Evolutionary conservation across 2,888 invertebrate species (phyloP).

Genomic region (Mellilla xanthometata): DNA sequence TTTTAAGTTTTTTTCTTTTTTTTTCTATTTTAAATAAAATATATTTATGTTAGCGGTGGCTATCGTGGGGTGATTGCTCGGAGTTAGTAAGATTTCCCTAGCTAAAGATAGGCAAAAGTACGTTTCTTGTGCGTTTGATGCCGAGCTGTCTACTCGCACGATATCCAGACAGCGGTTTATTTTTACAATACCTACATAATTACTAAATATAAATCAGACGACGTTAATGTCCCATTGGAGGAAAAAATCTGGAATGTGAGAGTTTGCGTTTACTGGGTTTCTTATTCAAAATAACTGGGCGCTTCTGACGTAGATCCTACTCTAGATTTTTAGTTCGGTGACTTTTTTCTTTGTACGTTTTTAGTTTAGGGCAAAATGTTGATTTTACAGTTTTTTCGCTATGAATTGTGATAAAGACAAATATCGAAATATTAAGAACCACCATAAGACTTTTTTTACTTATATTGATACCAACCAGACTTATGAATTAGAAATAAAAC

Average conservation of each 20-base stretch:
- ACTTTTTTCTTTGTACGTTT: constrained; percentile 17
- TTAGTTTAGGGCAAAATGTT: neutral
- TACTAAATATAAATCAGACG: constrained; percentile 18
- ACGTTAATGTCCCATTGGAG: constrained; percentile 5
- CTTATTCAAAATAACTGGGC: constrained; percentile 12
- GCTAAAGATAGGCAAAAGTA: too few species aligned
- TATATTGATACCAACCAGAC: too few species aligned
- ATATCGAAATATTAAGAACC: too few species aligned
- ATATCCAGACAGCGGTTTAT: constrained; percentile 3
- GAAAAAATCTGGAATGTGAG: constrained; percentile 11
- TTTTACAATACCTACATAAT: constrained; percentile 6
- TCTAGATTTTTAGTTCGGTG: constrained; percentile 3
- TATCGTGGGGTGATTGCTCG: too few species aligned
- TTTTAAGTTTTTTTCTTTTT: too few species aligned
- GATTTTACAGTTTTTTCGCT: too few species aligned
- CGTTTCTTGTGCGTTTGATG: neutral
- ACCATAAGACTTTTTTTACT: too few species aligned
- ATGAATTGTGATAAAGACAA: too few species aligned
- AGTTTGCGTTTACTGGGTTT: constrained; percentile 8
- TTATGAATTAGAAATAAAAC: too few species aligned
- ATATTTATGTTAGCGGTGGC: too few species aligned
- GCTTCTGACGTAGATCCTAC: constrained; percentile 20
- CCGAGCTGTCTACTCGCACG: neutral
- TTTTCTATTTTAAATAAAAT: too few species aligned
- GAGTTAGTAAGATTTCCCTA: too few species aligned